These are phyloP conservation scores for Laupala kohalensis DNA, from an alignment of 1,140 invertebrate species.

Conservation along the genomic window DNA sequence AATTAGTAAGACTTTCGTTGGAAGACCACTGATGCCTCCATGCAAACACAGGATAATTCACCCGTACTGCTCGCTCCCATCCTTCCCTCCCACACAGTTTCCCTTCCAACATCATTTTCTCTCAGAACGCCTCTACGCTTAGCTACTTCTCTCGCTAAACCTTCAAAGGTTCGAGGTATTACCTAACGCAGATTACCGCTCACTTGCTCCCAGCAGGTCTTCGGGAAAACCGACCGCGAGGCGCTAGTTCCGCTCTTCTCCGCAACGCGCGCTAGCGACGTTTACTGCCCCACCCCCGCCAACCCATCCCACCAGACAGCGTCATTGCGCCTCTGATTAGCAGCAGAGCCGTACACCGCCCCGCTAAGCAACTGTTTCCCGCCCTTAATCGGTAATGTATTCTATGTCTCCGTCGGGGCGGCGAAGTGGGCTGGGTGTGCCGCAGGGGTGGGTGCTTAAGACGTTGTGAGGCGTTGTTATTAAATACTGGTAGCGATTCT, in stretches of 20 bases:
- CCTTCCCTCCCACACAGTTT: no score
- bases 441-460: no score
- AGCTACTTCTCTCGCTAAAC: background rate
- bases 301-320: background rate
- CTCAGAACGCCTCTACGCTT: no score
- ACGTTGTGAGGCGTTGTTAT: no score
- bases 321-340: no score
- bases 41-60: background rate
- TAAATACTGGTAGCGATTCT: no score
- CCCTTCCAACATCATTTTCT: no score
- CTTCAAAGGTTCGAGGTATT: background rate
- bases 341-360: no score
- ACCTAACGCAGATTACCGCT: background rate
- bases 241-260: background rate
- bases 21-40: background rate
- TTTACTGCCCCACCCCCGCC: no score
- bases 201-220: background rate
- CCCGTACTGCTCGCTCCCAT: no score
- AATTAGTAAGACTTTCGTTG: background rate
- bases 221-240: background rate
- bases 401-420: background rate
- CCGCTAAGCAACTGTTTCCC: background rate
- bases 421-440: no score
- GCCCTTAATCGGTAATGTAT: background rate
- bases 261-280: background rate